Percentiles rank a stretch among this genome's conserved stretches.
phyloP scores from a whole-genome alignment of 2,797 vertebrate genomes.

The Poeciliopsis infans region DNA sequence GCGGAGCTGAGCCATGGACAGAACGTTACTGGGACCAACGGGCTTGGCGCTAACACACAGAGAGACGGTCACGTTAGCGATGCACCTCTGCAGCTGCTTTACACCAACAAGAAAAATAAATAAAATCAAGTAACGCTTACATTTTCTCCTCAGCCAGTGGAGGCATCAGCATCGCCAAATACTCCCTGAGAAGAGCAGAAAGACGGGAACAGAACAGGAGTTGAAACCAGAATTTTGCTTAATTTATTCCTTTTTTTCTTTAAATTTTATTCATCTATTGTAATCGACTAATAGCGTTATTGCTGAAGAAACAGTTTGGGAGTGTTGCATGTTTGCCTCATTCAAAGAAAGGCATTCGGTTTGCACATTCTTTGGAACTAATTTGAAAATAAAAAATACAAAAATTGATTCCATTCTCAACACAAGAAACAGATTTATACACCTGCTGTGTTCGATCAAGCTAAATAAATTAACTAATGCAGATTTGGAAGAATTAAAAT shows the following conservation, averaged over 20 bases:
- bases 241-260: background rate
- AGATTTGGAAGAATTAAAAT: too few species aligned
- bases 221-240: background rate
- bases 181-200: constrained; percentile 83
- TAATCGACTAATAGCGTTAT: background rate
- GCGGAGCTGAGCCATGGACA: constrained; percentile 97
- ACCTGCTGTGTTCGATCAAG: too few species aligned
- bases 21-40: constrained; percentile 92
- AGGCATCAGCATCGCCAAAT: constrained; percentile 96
- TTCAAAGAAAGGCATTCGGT: too few species aligned
- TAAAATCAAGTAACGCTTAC: constrained; percentile 77
- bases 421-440: too few species aligned
- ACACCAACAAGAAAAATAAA: background rate
- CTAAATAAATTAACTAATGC: too few species aligned
- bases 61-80: background rate
- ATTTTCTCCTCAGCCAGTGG: constrained; percentile 89
- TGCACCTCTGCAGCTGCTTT: background rate
- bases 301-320: background rate
- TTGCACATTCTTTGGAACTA: too few species aligned
- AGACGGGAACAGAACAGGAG: background rate
- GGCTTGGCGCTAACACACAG: constrained; percentile 84
- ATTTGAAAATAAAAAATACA: too few species aligned
- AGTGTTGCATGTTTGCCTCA: too few species aligned
- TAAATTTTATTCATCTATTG: background rate
- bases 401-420: too few species aligned